Conservation (phyloP, 2,888 invertebrate species). For the Volucella inflata region DNA sequence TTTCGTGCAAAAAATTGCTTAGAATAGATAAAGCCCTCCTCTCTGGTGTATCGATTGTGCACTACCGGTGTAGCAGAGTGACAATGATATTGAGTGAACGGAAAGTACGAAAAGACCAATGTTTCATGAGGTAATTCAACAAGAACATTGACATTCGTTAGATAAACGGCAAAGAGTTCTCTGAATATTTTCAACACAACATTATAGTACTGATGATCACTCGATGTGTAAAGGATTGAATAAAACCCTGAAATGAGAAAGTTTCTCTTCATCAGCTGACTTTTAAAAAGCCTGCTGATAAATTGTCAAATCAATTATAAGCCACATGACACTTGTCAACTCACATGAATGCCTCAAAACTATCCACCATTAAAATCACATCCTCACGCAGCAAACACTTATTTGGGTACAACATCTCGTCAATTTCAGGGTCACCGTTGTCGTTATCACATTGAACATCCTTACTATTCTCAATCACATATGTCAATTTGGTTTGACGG, state of each 20-base stretch:
- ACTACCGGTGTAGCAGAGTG: slow-evolving; percentile 78
- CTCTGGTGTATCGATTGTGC: slow-evolving; percentile 61
- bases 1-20: slow-evolving; percentile 79
- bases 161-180: slow-evolving; percentile 79
- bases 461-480: slow-evolving; percentile 37
- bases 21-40: slow-evolving; percentile 43
- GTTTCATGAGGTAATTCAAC: slow-evolving; percentile 76
- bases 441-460: slow-evolving; percentile 4
- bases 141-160: slow-evolving; percentile 80
- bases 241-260: slow-evolving; percentile 77
- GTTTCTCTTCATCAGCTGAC: slow-evolving; percentile 19
- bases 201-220: slow-evolving; percentile 74
- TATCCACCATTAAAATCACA: slow-evolving; percentile 57
- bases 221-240: slow-evolving; percentile 80
- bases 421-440: not conserved
- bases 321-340: slow-evolving; percentile 15
- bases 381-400: slow-evolving; percentile 20
- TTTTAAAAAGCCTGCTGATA: slow-evolving; percentile 45
- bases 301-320: not conserved
- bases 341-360: slow-evolving; percentile 67
- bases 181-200: slow-evolving; percentile 78
- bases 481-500: slow-evolving; percentile 32
- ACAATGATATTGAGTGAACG: slow-evolving; percentile 79
- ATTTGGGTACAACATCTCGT: not conserved
- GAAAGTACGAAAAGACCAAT: slow-evolving; percentile 80